Percentiles rank a stretch among this genome's conserved stretches.
phyloP scores from a whole-genome alignment of 2,113 vertebrate species.

The Phalacrocorax pelagicus region DNA sequence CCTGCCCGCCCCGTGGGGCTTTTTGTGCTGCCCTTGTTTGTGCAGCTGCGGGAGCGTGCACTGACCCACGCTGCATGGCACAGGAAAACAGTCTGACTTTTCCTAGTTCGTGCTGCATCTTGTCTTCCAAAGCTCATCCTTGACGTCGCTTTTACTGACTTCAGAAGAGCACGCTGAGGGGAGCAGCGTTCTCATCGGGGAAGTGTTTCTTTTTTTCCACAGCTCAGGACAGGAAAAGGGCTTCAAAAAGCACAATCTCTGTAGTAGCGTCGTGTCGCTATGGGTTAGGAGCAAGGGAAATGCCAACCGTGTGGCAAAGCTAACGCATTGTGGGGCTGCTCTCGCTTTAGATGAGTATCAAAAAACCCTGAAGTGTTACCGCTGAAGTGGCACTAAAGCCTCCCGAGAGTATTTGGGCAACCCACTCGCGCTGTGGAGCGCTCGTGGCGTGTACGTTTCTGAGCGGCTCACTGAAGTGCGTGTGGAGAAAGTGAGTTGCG shows the following conservation, averaged over 20 bases:
- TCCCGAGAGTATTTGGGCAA: accelerated
- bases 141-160: background rate
- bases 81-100: background rate
- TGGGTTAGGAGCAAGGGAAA: accelerated
- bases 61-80: accelerated
- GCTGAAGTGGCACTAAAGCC: accelerated
- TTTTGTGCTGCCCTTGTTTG: accelerated
- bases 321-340: accelerated
- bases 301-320: background rate
- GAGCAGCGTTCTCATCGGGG: background rate
- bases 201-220: background rate
- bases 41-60: accelerated
- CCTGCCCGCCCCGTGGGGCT: too few species aligned
- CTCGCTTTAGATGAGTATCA: background rate
- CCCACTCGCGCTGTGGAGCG: accelerated
- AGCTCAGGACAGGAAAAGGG: background rate
- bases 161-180: background rate
- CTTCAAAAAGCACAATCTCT: background rate
- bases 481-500: accelerated
- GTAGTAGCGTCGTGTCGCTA: accelerated
- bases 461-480: background rate
- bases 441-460: accelerated
- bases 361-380: accelerated
- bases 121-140: background rate
- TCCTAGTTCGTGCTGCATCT: background rate